These are phyloP conservation scores for Neoscelio sp. DNA, from an alignment of 2,888 invertebrate genomes.

Conservation along the genomic window DNA sequence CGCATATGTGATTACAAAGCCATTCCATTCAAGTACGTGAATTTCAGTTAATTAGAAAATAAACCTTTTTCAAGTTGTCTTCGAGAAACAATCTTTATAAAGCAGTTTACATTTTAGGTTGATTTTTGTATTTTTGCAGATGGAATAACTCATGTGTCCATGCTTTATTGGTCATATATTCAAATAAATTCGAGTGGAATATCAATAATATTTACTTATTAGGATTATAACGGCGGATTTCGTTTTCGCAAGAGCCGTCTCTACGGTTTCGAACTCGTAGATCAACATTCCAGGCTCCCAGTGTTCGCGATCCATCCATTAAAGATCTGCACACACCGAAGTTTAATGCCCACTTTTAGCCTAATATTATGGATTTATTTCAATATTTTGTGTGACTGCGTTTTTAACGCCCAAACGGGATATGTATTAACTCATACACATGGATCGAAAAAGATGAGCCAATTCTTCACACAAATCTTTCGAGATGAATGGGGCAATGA, in stretches of 20 bases:
- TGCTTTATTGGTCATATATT: conserved; percentile 58
- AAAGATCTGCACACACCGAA: conserved; percentile 39
- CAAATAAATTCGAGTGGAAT: conserved; percentile 69
- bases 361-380: conserved; percentile 31
- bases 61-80: conserved; percentile 7
- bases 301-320: conserved; percentile 70
- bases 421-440: conserved; percentile 26
- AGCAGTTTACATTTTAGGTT: too few species aligned
- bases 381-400: conserved; percentile 41
- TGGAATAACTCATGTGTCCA: conserved; percentile 31
- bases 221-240: conserved; percentile 67
- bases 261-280: conserved; percentile 73
- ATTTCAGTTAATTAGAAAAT: conserved; percentile 11
- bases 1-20: conserved; percentile 16
- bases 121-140: too few species aligned
- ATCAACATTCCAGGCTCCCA: conserved; percentile 77
- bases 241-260: conserved; percentile 44
- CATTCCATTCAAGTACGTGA: background rate
- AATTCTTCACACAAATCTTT: conserved; percentile 69
- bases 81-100: conserved; percentile 1
- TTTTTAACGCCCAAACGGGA: conserved; percentile 18
- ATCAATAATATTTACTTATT: conserved; percentile 76
- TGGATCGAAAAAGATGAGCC: conserved; percentile 39
- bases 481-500: conserved; percentile 73
- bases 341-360: background rate